Conservation (phyloP, 2,113 vertebrate genomes). For the Rhabdomys dilectus region DNA sequence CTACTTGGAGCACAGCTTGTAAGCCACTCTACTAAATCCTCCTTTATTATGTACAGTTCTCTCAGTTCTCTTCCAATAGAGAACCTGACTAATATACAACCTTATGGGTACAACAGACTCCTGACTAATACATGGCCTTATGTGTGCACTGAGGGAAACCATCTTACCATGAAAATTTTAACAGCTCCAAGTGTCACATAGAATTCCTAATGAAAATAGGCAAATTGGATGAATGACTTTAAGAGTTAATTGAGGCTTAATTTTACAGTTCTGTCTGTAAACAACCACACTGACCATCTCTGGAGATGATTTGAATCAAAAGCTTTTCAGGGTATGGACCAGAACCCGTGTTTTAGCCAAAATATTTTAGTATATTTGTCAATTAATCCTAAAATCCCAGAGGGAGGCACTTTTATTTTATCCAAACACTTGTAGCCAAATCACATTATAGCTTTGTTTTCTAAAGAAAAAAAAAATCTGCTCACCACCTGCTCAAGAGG, state of each 20-base stretch:
- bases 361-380: conserved; percentile 6
- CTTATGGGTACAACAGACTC: background rate
- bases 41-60: background rate
- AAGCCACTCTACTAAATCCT: background rate
- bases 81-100: background rate
- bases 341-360: background rate
- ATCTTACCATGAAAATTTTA: background rate
- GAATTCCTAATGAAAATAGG: conserved; percentile 11
- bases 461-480: conserved; percentile 2
- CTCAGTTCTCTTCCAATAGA: background rate
- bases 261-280: conserved; percentile 1
- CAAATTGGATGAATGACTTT: background rate
- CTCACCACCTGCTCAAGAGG: background rate
- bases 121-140: background rate
- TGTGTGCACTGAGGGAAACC: background rate
- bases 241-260: background rate
- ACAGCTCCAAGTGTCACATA: background rate
- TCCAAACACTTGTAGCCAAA: conserved; percentile 33
- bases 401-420: conserved; percentile 39
- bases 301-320: background rate
- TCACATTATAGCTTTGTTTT: conserved; percentile 8
- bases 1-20: background rate
- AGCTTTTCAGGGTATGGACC: background rate
- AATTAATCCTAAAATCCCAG: background rate
- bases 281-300: background rate